Evolutionary conservation across 2,888 invertebrate genomes (phyloP), one percentile per base, ranked within the genome.

Genomic region (Drosophila formosana): DNA sequence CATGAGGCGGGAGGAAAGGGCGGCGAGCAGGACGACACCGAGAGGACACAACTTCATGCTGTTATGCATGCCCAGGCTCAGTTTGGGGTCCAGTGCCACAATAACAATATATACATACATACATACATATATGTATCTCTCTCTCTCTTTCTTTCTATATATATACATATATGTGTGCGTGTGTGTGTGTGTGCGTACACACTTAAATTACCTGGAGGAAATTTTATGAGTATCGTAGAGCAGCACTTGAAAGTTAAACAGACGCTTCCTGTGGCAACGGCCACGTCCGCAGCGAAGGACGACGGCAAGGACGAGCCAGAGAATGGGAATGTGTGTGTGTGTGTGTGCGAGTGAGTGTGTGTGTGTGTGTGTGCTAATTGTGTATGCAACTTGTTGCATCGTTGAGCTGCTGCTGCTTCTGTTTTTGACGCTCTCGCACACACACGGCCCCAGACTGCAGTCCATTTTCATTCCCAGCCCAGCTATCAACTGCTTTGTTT

Each of bases 381-480:
- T 86, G 86, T 83, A 86, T 80, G 88, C 88, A 88, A 87, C 88
- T 88, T 88, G 86, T 89, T 88, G 88, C 89, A 82, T 70, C 62
- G 49, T 56, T 34, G 50, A 66, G 18, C 18, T 18, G 18, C 18
- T 30, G 46, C 69, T 69, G 70, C 45, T 66, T 64, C 58, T 67
- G 70, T 57, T 68, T 69, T 62, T 60, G 73, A 75, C 61, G 58
- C 71, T 62, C 50, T 49, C 58, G 58, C 18, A 18, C 61, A 51
- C 46, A 76, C 64, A 67, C 58, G 30, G 62, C 25, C 62, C 41
- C 43, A 8, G 34, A 45, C 28, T 58, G 52, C 50, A 65, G 75
- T 60, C 47, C 53, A 61, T 52, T 60, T 58, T 52, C 53, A 67
- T 60, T 64, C 60, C 53, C 49, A 64, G 72, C 26, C 58, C 74